These are phyloP conservation scores for Drosophila seclusa DNA, from an alignment of 2,888 invertebrate genomes.

Conservation along the genomic window DNA sequence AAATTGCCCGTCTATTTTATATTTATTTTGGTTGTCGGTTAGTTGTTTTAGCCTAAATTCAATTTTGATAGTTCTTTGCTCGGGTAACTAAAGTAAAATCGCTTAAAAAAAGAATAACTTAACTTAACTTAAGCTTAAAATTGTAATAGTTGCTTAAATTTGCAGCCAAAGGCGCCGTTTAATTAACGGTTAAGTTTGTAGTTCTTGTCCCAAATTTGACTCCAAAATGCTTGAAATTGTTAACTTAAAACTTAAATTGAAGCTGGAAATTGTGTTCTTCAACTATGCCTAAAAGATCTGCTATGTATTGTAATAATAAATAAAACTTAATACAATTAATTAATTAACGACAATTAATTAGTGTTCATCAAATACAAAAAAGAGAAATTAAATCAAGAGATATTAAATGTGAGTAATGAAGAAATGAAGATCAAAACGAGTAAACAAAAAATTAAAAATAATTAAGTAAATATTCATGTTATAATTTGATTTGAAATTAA, in stretches of 20 bases:
- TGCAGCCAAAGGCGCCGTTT: conserved; percentile 3
- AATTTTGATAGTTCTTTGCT: conserved; percentile 20
- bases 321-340: conserved; percentile 28
- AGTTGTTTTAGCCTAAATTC: conserved; percentile 9
- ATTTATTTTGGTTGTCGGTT: conserved; percentile 24
- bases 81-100: conserved; percentile 14
- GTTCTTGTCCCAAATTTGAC: conserved; percentile 5
- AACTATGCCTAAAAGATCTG: conserved; percentile 7
- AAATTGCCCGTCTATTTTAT: conserved; percentile 37
- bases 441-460: conserved; percentile 4
- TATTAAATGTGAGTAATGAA: background rate
- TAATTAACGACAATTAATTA: conserved; percentile 6
- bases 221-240: background rate
- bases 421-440: background rate
- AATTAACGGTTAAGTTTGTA: background rate
- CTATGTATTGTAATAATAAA: conserved; percentile 31
- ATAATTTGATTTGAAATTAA: background rate
- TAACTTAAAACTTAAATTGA: conserved; percentile 3
- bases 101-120: background rate
- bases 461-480: background rate
- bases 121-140: conserved; percentile 31
- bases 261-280: background rate
- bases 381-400: background rate
- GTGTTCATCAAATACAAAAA: background rate
- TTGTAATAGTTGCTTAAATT: conserved; percentile 18